Evolutionary conservation across 2,888 invertebrate species (phyloP), one percentile per base, ranked within the genome.

Genomic region (Serrognathus titanus): DNA sequence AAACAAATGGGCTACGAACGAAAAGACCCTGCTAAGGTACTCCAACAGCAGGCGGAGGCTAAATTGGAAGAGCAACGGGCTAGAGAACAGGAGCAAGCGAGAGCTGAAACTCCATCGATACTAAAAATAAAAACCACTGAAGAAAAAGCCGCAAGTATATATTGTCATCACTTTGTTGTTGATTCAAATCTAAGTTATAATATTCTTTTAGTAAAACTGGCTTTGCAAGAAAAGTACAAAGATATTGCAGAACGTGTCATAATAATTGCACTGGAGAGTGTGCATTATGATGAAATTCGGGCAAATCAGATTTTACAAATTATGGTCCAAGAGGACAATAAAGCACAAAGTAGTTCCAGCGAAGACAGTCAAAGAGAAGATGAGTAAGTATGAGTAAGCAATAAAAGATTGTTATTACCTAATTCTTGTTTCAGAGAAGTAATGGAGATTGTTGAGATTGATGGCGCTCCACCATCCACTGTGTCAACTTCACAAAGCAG

Each of bases 211-310:
- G 92, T 91, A 74, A 88, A 87, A 79, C 73, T 75, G 37, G 81
- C 84, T 63, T 80, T 95, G 13, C 85, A 88, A 75, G 82, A 82
- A 56, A 86, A 88, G 70, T 93, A 90, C 75, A 84, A 84, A 51
- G 83, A 85, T 47, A 85, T 93, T 35, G 88, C 92, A 0, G 92
- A 92, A 65, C 85, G 90, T 59, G 87, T 96, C 9, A 85, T 95
- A 50, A 79, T 85, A 1, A 87, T 95, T 75, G 96, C 95, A 0
- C 78, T 95, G 61, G 94, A 96, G 69, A 92, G 93, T 70, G 92
- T 92, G 0, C 87, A 90, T 70, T 95, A 87, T 76, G 88, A 93
- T 63, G 92, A 92, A 73, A 87, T 88, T 52, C 83, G 89, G 53
- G 92, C 94, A 0, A 86, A 85, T 63, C 89, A 90, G 74, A 90